Conservation (phyloP, 1,140 invertebrate species). For the Arion vulgaris region DNA sequence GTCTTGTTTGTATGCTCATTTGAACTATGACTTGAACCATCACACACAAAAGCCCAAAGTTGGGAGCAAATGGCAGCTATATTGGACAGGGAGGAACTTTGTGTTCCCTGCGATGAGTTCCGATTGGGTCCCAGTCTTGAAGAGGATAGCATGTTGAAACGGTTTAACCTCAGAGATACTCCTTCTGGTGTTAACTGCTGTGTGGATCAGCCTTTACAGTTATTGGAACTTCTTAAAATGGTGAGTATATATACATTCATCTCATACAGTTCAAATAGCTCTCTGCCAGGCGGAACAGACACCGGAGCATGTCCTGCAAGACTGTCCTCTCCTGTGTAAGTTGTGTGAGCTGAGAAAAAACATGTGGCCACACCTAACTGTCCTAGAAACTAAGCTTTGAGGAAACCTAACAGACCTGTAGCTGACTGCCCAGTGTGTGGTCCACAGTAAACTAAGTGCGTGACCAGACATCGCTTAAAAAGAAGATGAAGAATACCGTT, state of each 20-base stretch:
- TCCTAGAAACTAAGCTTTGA: too few species aligned
- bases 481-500: too few species aligned
- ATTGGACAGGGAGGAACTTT: conserved; percentile 56
- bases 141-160: conserved; percentile 54
- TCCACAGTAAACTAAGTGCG: too few species aligned
- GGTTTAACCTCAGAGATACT: conserved; percentile 48
- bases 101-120: conserved; percentile 56
- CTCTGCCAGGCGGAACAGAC: too few species aligned
- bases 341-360: too few species aligned
- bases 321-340: too few species aligned
- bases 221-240: conserved; percentile 56
- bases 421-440: too few species aligned
- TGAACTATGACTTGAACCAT: conserved; percentile 55
- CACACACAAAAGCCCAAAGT: conserved; percentile 63
- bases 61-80: conserved; percentile 59
- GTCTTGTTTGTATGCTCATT: conserved; percentile 54
- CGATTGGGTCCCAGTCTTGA: conserved; percentile 57
- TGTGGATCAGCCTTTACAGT: conserved; percentile 56
- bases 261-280: too few species aligned
- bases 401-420: too few species aligned
- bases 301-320: too few species aligned
- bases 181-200: conserved; percentile 53
- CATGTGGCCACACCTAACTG: too few species aligned
- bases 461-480: too few species aligned
- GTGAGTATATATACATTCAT: conserved; percentile 45